Conservation (phyloP, 1,140 invertebrate species). For the Batillaria attramentaria region DNA sequence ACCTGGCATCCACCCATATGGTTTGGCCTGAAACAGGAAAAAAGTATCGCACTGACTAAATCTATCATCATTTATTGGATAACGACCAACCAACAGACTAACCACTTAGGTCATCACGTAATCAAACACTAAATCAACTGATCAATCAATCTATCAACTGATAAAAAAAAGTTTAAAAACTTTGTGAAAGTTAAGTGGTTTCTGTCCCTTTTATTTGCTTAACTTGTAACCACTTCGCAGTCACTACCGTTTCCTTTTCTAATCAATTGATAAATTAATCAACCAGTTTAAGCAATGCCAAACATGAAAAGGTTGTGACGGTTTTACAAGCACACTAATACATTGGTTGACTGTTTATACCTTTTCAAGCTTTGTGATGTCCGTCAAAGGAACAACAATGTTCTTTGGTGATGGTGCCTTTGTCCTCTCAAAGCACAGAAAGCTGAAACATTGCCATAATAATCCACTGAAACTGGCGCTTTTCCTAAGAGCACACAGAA, state of each 20-base stretch:
- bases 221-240: too few relatives aligned
- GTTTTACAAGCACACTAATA: neutral
- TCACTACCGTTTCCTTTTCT: too few relatives aligned
- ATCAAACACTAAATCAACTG: neutral
- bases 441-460: conserved; percentile 61
- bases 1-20: conserved; percentile 71
- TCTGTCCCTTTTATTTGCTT: too few relatives aligned
- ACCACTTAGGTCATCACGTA: neutral
- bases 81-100: neutral
- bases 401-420: conserved; percentile 70
- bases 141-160: too few relatives aligned
- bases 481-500: neutral
- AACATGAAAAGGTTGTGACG: neutral
- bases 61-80: neutral
- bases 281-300: neutral
- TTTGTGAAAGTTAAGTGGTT: too few relatives aligned
- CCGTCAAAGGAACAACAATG: conserved; percentile 70
- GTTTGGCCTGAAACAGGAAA: conserved; percentile 63
- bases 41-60: neutral
- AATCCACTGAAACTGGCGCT: neutral
- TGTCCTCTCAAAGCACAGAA: conserved; percentile 73
- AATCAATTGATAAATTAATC: neutral
- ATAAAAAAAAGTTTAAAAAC: neutral
- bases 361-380: conserved; percentile 69
- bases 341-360: conserved; percentile 45